A percentile compares a stretch with the other conserved stretches of the same genome.
Evolutionary conservation across 1,140 invertebrate species (phyloP).

Genomic region (Goniozus legneri): DNA sequence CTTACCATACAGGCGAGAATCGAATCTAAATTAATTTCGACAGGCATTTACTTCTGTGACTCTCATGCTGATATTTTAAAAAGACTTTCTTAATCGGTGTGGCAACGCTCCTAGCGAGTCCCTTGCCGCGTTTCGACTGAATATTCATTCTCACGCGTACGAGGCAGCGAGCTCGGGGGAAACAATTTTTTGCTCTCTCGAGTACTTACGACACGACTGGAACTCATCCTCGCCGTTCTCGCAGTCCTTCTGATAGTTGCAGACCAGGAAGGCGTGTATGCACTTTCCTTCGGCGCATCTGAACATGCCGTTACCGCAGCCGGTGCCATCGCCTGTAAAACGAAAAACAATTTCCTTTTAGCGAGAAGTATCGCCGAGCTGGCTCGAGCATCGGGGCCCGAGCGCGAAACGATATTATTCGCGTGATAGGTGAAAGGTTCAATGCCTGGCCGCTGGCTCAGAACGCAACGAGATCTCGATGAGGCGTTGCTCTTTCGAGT

Average conservation of each 20-base stretch:
- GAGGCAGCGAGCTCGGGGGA: too few species aligned
- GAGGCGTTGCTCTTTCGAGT: slow-evolving; percentile 7
- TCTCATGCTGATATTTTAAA: too few species aligned
- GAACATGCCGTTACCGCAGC: slow-evolving; percentile 71
- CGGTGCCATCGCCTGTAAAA: slow-evolving; percentile 33
- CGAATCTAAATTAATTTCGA: too few species aligned
- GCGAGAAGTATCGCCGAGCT: too few species aligned
- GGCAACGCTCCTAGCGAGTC: too few species aligned
- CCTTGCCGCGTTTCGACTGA: too few species aligned
- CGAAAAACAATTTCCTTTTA: slow-evolving; percentile 12
- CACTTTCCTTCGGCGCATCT: slow-evolving; percentile 81
- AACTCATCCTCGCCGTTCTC: slow-evolving; percentile 86
- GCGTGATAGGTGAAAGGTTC: slow-evolving; percentile 51
- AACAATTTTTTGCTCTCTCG: too few species aligned
- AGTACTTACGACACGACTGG: slow-evolving; percentile 84
- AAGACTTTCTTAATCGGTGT: too few species aligned
- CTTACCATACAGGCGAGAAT: too few species aligned
- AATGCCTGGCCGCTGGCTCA: slow-evolving; percentile 26
- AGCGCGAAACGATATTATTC: slow-evolving; percentile 34
- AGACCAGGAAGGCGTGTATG: slow-evolving; percentile 78
- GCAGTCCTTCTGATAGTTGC: slow-evolving; percentile 89
- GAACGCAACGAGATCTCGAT: slow-evolving; percentile 12
- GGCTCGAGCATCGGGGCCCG: not conserved
- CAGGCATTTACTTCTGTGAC: too few species aligned
- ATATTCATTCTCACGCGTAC: too few species aligned